These are phyloP conservation scores for Pelochelys cantorii DNA, from an alignment of 2,797 vertebrate species.

Conservation along the genomic window DNA sequence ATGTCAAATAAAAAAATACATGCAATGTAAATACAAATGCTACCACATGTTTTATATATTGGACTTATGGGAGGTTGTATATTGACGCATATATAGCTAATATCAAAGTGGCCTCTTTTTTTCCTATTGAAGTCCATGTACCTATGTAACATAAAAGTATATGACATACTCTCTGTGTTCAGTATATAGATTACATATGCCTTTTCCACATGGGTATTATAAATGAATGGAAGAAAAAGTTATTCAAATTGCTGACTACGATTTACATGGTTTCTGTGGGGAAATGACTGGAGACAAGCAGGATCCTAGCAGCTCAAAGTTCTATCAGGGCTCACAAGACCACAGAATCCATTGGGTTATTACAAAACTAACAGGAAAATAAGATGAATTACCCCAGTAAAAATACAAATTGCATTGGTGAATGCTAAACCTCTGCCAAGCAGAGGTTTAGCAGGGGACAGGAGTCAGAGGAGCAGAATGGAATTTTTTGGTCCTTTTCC, in stretches of 20 bases:
- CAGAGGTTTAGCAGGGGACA: not conserved
- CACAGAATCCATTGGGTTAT: not conserved
- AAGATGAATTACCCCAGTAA: not conserved
- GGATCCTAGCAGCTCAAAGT: not conserved
- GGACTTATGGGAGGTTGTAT: not conserved
- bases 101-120: not conserved
- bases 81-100: not conserved
- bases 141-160: not conserved
- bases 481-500: not conserved
- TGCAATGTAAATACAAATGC: not conserved
- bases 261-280: not conserved
- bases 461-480: not conserved
- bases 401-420: fast-evolving
- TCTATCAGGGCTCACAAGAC: not conserved
- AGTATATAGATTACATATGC: fast-evolving
- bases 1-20: not conserved
- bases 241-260: not conserved
- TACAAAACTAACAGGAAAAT: not conserved
- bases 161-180: not conserved
- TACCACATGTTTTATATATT: fast-evolving
- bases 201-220: not conserved
- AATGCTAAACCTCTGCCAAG: too few relatives aligned
- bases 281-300: not conserved
- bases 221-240: not conserved
- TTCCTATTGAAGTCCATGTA: not conserved